These are phyloP conservation scores for Macrobrachium rosenbergii DNA, from an alignment of 1,140 invertebrate species.

Conservation along the genomic window DNA sequence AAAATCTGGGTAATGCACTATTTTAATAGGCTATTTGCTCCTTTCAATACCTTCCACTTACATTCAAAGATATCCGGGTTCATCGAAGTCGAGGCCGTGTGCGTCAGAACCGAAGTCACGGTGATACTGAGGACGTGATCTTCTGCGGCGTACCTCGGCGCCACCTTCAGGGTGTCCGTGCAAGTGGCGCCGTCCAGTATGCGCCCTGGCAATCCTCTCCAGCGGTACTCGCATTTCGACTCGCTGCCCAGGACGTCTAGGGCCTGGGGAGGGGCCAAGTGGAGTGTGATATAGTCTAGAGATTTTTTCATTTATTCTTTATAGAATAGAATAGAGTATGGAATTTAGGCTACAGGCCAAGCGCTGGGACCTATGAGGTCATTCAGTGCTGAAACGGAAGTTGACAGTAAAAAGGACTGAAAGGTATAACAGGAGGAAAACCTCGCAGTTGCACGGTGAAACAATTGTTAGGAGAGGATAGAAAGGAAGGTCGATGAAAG, in stretches of 20 bases:
- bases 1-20: no score
- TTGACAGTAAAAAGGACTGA: no score
- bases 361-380: no score
- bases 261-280: background rate
- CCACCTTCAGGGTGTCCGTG: constrained; percentile 42
- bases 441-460: no score
- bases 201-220: constrained; percentile 16
- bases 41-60: background rate
- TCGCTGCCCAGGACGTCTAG: constrained; percentile 52
- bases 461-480: no score
- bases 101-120: constrained; percentile 28
- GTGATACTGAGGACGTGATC: constrained; percentile 34
- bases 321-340: no score
- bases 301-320: no score
- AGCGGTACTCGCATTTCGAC: constrained; percentile 48
- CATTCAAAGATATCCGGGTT: constrained; percentile 21
- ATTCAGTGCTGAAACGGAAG: no score
- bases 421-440: no score
- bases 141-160: constrained; percentile 31
- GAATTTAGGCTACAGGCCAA: no score
- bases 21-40: no score
- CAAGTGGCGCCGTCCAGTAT: constrained; percentile 43
- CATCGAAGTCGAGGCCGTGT: background rate
- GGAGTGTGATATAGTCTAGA: background rate
- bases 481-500: no score